Conservation (phyloP, 1,140 invertebrate species). For the Bombus haemorrhoidalis region DNA sequence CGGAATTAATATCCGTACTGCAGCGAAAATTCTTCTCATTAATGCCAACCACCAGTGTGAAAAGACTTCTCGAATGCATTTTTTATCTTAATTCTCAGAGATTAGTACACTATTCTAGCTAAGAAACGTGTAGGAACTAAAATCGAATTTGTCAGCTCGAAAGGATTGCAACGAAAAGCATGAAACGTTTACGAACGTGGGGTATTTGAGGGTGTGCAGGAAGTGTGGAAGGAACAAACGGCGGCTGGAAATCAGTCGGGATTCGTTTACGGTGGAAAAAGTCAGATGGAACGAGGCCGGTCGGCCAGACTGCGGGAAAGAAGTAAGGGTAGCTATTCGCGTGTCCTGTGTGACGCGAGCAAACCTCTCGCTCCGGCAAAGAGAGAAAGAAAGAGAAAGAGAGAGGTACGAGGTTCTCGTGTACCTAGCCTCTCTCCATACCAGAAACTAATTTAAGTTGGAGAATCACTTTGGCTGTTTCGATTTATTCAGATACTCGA, state of each 20-base stretch:
- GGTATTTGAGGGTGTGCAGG: background rate
- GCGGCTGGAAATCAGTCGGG: conserved; percentile 55
- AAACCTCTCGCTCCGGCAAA: background rate
- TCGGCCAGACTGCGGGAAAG: conserved; percentile 35
- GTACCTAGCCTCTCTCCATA: conserved; percentile 57
- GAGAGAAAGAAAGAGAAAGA: background rate
- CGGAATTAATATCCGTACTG: background rate
- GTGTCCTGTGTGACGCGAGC: conserved; percentile 55
- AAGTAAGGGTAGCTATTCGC: conserved; percentile 59
- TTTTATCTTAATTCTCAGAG: background rate
- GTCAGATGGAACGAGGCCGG: conserved; percentile 16
- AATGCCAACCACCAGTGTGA: background rate
- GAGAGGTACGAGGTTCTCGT: background rate
- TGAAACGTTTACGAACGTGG: conserved; percentile 4
- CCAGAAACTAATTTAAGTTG: conserved; percentile 82
- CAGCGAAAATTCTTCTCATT: background rate
- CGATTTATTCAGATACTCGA: conserved; percentile 81
- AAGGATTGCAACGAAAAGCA: background rate
- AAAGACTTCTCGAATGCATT: background rate
- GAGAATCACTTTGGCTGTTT: conserved; percentile 81
- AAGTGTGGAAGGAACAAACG: conserved; percentile 49
- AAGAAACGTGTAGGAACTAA: too few species aligned
- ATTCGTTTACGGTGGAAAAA: conserved; percentile 62
- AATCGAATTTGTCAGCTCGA: background rate
- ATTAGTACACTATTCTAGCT: too few species aligned